Evolutionary conservation across 2,797 vertebrate genomes (phyloP).

Genomic region (Falco peregrinus): DNA sequence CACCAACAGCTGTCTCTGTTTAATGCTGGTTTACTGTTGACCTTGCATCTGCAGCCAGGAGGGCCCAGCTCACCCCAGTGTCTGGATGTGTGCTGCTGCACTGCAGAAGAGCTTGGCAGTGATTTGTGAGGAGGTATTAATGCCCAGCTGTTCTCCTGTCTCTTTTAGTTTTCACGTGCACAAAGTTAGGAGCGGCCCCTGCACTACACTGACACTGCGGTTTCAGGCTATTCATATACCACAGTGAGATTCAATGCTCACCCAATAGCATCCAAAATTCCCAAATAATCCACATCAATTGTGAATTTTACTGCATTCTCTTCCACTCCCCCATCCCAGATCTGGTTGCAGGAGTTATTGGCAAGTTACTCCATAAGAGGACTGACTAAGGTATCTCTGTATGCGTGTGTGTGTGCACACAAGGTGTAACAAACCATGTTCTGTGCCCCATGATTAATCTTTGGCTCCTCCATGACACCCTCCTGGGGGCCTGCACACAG

Average conservation of each 20-base stretch:
- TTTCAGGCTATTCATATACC: not conserved
- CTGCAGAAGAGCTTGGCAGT: not conserved
- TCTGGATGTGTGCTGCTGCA: not conserved
- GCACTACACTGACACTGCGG: not conserved
- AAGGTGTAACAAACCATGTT: not conserved
- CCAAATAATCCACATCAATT: fast-evolving
- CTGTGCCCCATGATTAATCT: not conserved
- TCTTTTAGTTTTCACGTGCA: fast-evolving
- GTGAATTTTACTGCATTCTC: not conserved
- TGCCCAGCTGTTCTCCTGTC: not conserved
- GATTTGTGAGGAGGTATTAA: not conserved
- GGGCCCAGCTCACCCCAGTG: not conserved
- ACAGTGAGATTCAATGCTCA: not conserved
- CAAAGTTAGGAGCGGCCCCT: not conserved
- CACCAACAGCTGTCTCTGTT: not conserved
- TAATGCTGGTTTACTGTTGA: not conserved
- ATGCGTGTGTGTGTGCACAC: fast-evolving
- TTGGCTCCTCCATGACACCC: not conserved
- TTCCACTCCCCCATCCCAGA: not conserved
- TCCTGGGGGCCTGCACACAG: not conserved
- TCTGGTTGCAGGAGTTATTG: not conserved
- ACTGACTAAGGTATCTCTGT: not conserved
- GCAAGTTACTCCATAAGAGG: not conserved
- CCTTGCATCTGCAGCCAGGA: conserved; percentile 4
- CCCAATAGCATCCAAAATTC: not conserved